Percentiles rank a stretch among this genome's conserved stretches.
Conservation (phyloP, 2,888 invertebrate genomes). For the Lasioglossum lativentre region DNA sequence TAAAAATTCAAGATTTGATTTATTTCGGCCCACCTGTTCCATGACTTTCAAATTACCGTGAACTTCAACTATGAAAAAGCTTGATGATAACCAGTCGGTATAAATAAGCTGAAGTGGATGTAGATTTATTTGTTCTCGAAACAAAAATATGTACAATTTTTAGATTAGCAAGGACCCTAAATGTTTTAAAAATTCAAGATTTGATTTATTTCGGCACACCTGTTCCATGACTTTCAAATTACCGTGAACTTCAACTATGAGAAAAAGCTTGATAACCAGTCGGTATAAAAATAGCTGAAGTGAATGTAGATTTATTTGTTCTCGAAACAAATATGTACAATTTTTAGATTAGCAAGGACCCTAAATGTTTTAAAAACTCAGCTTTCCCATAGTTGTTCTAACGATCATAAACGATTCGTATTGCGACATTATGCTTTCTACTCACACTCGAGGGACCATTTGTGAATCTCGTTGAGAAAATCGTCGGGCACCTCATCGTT, state of each 20-base stretch:
- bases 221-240: neutral
- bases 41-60: neutral
- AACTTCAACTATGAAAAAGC: neutral
- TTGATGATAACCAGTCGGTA: neutral
- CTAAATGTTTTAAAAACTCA: too few relatives aligned
- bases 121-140: neutral
- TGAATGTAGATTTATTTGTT: neutral
- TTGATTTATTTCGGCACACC: neutral
- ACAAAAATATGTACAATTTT: too few relatives aligned
- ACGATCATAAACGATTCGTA: neutral
- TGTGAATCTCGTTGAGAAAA: slow-evolving; percentile 90
- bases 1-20: neutral
- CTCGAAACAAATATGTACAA: too few relatives aligned
- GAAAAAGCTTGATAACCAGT: neutral
- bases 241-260: neutral
- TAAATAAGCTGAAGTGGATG: neutral
- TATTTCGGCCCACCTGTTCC: neutral
- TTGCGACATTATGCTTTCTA: slow-evolving; percentile 55
- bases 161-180: too few relatives aligned
- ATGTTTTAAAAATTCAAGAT: neutral
- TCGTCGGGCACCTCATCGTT: slow-evolving; percentile 88
- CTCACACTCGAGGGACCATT: slow-evolving; percentile 93
- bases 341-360: too few relatives aligned
- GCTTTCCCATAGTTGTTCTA: neutral
- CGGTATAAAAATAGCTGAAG: neutral